These are phyloP conservation scores for Thereva unica DNA, from an alignment of 2,888 invertebrate species.

Conservation along the genomic window DNA sequence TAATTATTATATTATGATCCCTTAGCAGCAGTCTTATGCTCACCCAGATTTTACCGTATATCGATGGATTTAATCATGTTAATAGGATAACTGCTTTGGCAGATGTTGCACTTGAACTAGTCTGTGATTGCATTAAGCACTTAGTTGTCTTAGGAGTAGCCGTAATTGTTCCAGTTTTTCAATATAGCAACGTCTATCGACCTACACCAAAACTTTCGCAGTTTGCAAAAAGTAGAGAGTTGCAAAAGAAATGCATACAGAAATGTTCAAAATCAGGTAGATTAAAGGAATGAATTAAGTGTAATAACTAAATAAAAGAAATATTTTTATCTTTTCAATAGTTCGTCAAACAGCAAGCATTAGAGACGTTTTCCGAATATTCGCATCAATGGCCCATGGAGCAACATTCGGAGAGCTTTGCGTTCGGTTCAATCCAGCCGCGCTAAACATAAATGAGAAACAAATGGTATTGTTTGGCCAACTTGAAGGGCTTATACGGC, in stretches of 20 bases:
- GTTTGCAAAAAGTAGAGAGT: slow-evolving; percentile 65
- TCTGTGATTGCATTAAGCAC: slow-evolving; percentile 80
- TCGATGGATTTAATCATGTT: slow-evolving; percentile 82
- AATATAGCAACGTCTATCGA: slow-evolving; percentile 76
- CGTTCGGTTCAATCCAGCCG: slow-evolving; percentile 72
- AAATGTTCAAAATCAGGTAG: slow-evolving; percentile 71
- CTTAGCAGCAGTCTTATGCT: neutral
- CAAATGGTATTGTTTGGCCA: slow-evolving; percentile 85
- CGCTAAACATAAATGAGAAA: slow-evolving; percentile 76
- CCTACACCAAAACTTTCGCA: slow-evolving; percentile 72
- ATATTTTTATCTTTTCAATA: slow-evolving; percentile 50
- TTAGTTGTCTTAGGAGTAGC: slow-evolving; percentile 76
- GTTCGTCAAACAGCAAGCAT: slow-evolving; percentile 69
- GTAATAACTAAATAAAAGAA: slow-evolving; percentile 17
- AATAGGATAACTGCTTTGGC: slow-evolving; percentile 77
- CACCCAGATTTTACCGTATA: slow-evolving; percentile 71
- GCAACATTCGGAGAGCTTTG: slow-evolving; percentile 78
- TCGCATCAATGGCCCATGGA: slow-evolving; percentile 76
- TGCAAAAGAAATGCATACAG: slow-evolving; percentile 72
- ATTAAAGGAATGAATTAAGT: neutral
- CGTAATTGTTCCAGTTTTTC: slow-evolving; percentile 76
- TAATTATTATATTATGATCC: slow-evolving; percentile 12
- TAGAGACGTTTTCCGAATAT: slow-evolving; percentile 73
- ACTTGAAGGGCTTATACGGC: slow-evolving; percentile 79
- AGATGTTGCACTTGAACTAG: slow-evolving; percentile 79